Evolutionary conservation across 92 coral and sea anemone genomes (phyloP).

Genomic region (Phymanthus crucifer): DNA sequence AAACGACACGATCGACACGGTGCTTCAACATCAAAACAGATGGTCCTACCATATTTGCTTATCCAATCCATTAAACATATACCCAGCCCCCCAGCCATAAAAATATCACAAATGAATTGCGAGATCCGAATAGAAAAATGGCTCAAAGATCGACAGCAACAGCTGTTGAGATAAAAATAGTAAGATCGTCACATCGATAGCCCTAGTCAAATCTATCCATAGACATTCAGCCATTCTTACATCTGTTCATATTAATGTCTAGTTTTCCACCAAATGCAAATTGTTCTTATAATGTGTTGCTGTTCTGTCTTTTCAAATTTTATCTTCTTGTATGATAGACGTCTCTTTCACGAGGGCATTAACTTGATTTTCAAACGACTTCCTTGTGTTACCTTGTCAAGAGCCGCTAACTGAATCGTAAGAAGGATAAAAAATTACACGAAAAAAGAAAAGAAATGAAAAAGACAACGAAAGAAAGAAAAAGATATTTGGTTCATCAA

Average conservation of each 20-base stretch:
- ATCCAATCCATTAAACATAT: neutral
- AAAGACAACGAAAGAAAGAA: too few relatives aligned
- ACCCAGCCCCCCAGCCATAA: neutral
- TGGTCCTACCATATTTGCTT: neutral
- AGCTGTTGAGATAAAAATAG: neutral
- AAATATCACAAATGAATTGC: neutral
- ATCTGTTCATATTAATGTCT: neutral
- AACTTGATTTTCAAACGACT: neutral
- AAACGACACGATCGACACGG: neutral
- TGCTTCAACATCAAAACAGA: neutral
- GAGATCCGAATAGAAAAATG: neutral
- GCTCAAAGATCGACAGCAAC: neutral
- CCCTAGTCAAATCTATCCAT: neutral
- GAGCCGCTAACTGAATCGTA: too few relatives aligned
- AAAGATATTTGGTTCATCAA: too few relatives aligned
- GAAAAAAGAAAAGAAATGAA: too few relatives aligned
- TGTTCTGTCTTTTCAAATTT: neutral
- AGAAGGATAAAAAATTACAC: too few relatives aligned
- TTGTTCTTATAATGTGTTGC: neutral
- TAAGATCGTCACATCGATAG: neutral
- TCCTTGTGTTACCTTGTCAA: neutral
- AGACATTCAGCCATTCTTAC: neutral
- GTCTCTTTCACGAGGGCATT: neutral
- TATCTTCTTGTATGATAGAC: neutral
- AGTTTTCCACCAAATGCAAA: neutral